phyloP scores from a whole-genome alignment of 2,888 invertebrate species.

The Aplocera efformata region DNA sequence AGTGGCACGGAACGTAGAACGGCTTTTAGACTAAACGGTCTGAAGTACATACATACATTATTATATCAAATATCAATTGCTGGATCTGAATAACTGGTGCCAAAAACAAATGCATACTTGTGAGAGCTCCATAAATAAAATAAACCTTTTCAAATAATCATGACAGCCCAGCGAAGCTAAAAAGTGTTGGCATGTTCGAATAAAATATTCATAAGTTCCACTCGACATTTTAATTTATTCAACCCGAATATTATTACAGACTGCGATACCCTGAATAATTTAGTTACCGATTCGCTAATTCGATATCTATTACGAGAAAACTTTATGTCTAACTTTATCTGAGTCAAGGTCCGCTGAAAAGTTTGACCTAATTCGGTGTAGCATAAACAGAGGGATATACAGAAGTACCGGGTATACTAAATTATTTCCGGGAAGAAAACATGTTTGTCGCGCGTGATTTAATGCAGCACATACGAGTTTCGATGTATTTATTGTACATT shows the following conservation, averaged over 20 bases:
- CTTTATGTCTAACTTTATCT: slow-evolving; percentile 26
- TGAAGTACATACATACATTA: too few relatives aligned
- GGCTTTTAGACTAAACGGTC: too few relatives aligned
- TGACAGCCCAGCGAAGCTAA: too few relatives aligned
- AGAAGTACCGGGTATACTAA: slow-evolving; percentile 31
- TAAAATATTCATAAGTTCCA: slow-evolving; percentile 4
- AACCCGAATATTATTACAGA: slow-evolving; percentile 3
- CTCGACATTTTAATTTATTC: slow-evolving; percentile 6
- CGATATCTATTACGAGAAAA: slow-evolving; percentile 19
- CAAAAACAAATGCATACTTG: background rate
- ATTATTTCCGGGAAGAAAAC: slow-evolving; percentile 47
- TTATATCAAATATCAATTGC: too few relatives aligned
- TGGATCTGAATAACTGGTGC: too few relatives aligned
- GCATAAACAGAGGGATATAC: too few relatives aligned
- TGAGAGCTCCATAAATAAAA: background rate
- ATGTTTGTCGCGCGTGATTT: slow-evolving; percentile 53
- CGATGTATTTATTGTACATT: too few relatives aligned
- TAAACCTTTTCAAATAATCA: background rate
- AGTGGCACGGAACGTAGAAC: too few relatives aligned
- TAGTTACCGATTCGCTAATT: slow-evolving; percentile 19
- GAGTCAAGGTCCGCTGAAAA: slow-evolving; percentile 41
- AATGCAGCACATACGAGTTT: slow-evolving; percentile 26
- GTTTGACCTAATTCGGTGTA: slow-evolving; percentile 53
- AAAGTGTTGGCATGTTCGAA: background rate
- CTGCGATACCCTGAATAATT: slow-evolving; percentile 15